Conservation (phyloP, 2,888 invertebrate species). For the Trilocha varians region DNA sequence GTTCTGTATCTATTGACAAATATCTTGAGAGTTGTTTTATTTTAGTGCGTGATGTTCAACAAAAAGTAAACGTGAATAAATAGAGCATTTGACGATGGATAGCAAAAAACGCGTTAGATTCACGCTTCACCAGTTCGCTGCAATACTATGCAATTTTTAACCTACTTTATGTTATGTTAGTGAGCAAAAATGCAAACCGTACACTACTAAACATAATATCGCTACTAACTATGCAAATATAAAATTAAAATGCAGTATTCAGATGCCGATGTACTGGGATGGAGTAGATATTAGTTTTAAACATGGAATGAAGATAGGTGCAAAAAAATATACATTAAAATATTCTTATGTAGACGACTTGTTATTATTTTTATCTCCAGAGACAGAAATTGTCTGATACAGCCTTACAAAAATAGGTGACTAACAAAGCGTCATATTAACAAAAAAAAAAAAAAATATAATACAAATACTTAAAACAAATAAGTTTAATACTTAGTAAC, state of each 20-base stretch:
- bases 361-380: too few relatives aligned
- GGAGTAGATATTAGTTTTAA: too few relatives aligned
- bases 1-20: neutral
- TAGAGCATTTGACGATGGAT: conserved; percentile 60
- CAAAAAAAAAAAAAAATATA: too few relatives aligned
- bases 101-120: conserved; percentile 44
- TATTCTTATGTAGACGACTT: too few relatives aligned
- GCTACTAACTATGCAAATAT: neutral
- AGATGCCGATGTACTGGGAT: neutral
- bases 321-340: too few relatives aligned
- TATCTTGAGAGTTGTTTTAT: neutral
- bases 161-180: conserved; percentile 47
- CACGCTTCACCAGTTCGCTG: conserved; percentile 43
- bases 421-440: too few relatives aligned
- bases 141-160: conserved; percentile 62
- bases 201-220: neutral
- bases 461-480: too few relatives aligned
- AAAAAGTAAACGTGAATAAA: conserved; percentile 40
- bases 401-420: too few relatives aligned
- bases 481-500: too few relatives aligned
- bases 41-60: conserved; percentile 11
- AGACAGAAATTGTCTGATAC: too few relatives aligned
- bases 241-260: neutral
- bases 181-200: conserved; percentile 28
- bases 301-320: too few relatives aligned